Base-by-base conservation (phyloP, 2,797 vertebrate genomes). In the Lindbergichthys nudifrons region DNA sequence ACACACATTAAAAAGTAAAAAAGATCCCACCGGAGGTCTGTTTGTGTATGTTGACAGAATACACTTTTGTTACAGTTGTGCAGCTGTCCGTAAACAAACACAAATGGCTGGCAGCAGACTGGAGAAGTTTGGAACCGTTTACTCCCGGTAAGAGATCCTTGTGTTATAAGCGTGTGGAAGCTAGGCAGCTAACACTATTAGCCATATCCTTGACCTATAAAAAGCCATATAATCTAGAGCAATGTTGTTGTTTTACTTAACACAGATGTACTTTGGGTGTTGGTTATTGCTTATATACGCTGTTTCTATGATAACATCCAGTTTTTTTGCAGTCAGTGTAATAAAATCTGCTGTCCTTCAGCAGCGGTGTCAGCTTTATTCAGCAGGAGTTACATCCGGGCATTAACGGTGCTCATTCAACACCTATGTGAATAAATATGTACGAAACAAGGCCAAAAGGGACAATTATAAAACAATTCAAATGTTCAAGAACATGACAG, bases 81-180 rank as follows among this genome's bases (percentile, higher is more conserved):
- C 16, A 12, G 15, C 13, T 16, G 58, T 45, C 10, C 0, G 0
- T n/a, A 2, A 63, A 18, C n/a, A 16, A 39, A 18, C 21, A 14
- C 3, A 21, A 14, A 90, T 92, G 90, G 89, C 89, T 0, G 90
- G 90, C 26, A 92, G 90, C 74, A 81, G 90, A 42, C 47, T 92
- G 0, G 89, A 90, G 74, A 85, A 41, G 48, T 47, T 87, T 3
- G 90, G 90, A 3, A 89, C 82, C 1, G 77, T 92, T 0, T 92
- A 85, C 65, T 71, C 77, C 16, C 70, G 90, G 90, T 92, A 83
- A 79, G 86, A 42, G 0, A 52, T 0, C 47, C 1, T 4, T 39
- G 18, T 47, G 3, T 4, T 3, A 13, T 10, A 2, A 52, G 10
- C 13, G 19, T 59, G n/a, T 4, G 13, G 21, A 23, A 21, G 41